phyloP scores from a whole-genome alignment of 2,113 vertebrate genomes.

The Lasiurus borealis region DNA sequence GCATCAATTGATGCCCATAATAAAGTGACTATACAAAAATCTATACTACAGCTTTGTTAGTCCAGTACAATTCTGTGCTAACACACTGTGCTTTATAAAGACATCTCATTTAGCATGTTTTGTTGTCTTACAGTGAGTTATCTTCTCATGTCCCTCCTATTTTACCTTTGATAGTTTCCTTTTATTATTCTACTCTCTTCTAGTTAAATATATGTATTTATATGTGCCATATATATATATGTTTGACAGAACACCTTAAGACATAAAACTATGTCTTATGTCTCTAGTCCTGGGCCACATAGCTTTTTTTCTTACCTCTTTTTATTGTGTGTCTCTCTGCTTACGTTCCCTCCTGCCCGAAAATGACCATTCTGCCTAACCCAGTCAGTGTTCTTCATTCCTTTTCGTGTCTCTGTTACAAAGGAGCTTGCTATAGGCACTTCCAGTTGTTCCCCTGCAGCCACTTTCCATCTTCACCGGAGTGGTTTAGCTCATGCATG shows the following conservation, averaged over 20 bases:
- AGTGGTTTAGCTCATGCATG: neutral
- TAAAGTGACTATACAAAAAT: slow-evolving; percentile 40
- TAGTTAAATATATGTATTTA: neutral
- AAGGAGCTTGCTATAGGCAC: neutral
- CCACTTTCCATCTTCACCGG: neutral
- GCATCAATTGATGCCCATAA: neutral
- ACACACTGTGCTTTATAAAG: neutral
- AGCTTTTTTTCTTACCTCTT: neutral
- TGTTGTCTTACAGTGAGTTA: neutral
- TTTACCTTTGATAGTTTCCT: slow-evolving; percentile 16
- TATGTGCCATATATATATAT: neutral
- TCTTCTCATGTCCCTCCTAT: neutral
- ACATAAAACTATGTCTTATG: neutral
- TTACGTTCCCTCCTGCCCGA: neutral
- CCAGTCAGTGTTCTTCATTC: neutral
- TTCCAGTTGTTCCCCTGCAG: neutral
- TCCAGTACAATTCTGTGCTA: neutral
- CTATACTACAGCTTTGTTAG: neutral
- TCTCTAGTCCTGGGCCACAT: neutral
- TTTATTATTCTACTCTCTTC: neutral
- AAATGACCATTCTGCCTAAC: neutral
- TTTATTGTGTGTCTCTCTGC: neutral
- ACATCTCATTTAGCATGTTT: neutral
- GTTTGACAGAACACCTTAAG: neutral
- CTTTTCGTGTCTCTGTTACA: neutral